These are phyloP conservation scores for Holacanthus passer DNA, from an alignment of 2,113 vertebrate genomes.

Conservation along the genomic window DNA sequence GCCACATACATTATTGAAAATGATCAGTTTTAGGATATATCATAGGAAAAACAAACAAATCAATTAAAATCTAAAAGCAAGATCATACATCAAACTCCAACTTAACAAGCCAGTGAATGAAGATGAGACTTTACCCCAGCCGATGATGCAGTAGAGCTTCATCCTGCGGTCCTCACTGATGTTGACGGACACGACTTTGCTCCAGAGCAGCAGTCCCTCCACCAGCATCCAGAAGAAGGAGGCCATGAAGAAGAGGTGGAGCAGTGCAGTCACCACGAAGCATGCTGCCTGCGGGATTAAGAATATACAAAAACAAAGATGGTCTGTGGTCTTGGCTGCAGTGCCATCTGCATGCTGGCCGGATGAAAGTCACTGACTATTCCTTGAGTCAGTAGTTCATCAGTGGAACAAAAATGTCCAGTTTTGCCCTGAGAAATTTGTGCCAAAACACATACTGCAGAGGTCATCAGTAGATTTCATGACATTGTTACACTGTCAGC, in stretches of 20 bases:
- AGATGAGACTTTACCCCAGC: conserved; percentile 88
- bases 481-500: no score
- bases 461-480: not conserved
- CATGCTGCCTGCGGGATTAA: conserved; percentile 83
- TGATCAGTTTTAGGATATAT: not conserved
- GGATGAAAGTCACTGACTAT: not conserved
- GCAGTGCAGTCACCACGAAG: conserved; percentile 85
- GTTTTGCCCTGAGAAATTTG: no score
- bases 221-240: conserved; percentile 96
- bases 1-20: not conserved
- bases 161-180: conserved; percentile 89
- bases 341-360: not conserved
- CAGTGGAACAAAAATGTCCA: not conserved
- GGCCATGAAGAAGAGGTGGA: conserved; percentile 93
- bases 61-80: not conserved
- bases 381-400: not conserved
- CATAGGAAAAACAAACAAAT: not conserved
- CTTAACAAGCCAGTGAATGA: not conserved
- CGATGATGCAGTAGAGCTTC: conserved; percentile 89
- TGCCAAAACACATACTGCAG: no score
- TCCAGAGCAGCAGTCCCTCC: conserved; percentile 94
- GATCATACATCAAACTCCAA: not conserved
- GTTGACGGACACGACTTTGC: conserved; percentile 93
- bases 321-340: not conserved
- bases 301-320: not conserved